These are phyloP conservation scores for Oreonectes daqikongensis DNA, from an alignment of 2,797 vertebrate genomes.

Conservation along the genomic window DNA sequence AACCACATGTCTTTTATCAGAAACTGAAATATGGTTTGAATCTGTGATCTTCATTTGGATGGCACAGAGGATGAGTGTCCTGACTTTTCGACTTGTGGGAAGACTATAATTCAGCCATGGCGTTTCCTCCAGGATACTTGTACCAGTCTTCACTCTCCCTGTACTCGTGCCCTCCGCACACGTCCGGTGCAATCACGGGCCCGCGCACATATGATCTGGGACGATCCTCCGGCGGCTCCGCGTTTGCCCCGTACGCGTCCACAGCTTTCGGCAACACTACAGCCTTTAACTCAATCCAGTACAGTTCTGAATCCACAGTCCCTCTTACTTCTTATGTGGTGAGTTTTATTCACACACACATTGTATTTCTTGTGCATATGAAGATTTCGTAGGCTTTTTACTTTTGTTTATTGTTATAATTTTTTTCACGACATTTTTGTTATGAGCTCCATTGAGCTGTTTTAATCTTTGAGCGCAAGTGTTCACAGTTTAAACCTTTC, in stretches of 20 bases:
- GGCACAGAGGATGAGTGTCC: slow-evolving; percentile 5
- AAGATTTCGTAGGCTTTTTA: neutral
- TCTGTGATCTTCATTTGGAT: neutral
- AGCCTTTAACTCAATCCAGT: slow-evolving; percentile 87
- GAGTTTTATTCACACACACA: slow-evolving; percentile 65
- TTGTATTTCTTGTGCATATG: no score
- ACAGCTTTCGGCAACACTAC: slow-evolving; percentile 82
- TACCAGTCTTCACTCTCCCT: slow-evolving; percentile 91
- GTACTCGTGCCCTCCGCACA: slow-evolving; percentile 86
- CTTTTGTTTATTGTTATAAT: neutral
- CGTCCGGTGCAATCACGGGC: slow-evolving; percentile 85
- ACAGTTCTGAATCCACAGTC: slow-evolving; percentile 84
- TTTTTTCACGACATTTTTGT: neutral
- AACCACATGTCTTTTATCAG: neutral
- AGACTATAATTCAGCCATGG: slow-evolving; percentile 79
- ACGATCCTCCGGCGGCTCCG: slow-evolving; percentile 88
- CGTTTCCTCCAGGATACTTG: slow-evolving; percentile 93
- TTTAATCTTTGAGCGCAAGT: neutral
- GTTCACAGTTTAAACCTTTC: neutral
- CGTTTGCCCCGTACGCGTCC: slow-evolving; percentile 92
- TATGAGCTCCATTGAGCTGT: no score
- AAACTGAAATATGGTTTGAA: neutral
- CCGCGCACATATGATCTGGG: slow-evolving; percentile 88
- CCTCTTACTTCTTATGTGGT: slow-evolving; percentile 89
- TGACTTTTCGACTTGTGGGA: slow-evolving; percentile 26